Evolutionary conservation across 2,113 vertebrate species (phyloP).

Genomic region (Amia ocellicauda): DNA sequence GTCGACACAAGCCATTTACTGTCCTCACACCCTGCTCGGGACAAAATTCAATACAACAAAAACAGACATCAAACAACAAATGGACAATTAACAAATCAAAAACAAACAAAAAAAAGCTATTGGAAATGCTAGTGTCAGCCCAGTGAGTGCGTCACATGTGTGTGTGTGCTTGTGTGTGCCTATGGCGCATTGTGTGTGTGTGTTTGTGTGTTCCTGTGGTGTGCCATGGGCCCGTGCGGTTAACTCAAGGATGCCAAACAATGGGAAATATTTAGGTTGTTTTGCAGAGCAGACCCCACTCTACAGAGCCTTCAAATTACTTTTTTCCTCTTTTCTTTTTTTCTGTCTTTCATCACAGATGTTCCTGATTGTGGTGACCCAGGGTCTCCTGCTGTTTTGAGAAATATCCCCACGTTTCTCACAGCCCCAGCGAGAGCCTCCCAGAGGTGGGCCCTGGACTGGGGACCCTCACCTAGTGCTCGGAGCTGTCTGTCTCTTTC

Average conservation of each 20-base stretch:
- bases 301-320: slow-evolving; percentile 35
- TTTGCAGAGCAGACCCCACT: slow-evolving; percentile 30
- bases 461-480: not conserved
- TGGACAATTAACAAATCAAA: no score
- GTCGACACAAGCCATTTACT: no score
- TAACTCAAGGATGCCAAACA: slow-evolving; percentile 34
- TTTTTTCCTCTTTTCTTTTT: slow-evolving; percentile 2
- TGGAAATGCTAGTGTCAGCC: no score
- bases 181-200: no score
- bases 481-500: slow-evolving; percentile 16
- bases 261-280: slow-evolving; percentile 43
- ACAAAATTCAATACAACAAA: no score
- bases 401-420: slow-evolving; percentile 31
- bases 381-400: slow-evolving; percentile 36
- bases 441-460: slow-evolving; percentile 26
- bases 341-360: slow-evolving; percentile 36
- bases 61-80: no score
- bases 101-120: no score
- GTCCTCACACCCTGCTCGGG: no score
- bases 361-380: slow-evolving; percentile 45
- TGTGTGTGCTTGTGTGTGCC: no score
- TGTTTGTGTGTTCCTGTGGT: not conserved
- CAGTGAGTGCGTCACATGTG: no score
- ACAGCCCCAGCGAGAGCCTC: slow-evolving; percentile 33
- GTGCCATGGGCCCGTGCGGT: not conserved